A percentile compares a stretch with the other conserved stretches of the same genome.
phyloP scores from a whole-genome alignment of 2,888 invertebrate genomes.

The Rhagonycha lutea region DNA sequence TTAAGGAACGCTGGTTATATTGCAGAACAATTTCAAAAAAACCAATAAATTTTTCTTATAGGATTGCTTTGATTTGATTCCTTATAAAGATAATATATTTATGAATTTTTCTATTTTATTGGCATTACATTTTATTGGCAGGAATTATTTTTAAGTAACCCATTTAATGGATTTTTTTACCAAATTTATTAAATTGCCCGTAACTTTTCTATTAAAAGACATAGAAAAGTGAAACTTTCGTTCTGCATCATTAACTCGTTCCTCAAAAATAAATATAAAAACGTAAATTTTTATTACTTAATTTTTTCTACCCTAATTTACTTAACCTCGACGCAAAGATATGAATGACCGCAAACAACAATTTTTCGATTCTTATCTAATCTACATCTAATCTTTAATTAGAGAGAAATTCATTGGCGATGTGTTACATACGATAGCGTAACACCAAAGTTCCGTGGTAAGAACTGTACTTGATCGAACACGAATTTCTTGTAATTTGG shows the following conservation, averaged over 20 bases:
- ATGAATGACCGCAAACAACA: background rate
- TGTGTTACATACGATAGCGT: too few relatives aligned
- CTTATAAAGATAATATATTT: conserved; percentile 26
- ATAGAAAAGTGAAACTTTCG: background rate
- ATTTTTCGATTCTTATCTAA: background rate
- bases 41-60: conserved; percentile 39
- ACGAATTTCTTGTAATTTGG: too few relatives aligned
- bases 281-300: background rate
- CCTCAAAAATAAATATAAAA: background rate
- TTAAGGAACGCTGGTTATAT: conserved; percentile 37
- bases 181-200: background rate
- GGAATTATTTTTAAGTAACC: background rate
- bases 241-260: background rate
- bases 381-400: background rate
- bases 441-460: too few relatives aligned
- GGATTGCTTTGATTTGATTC: conserved; percentile 34
- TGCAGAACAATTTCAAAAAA: conserved; percentile 35
- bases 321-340: background rate
- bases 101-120: conserved; percentile 24
- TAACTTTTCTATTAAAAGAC: background rate
- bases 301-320: background rate
- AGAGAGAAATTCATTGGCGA: too few relatives aligned
- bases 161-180: background rate
- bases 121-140: background rate
- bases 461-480: too few relatives aligned